phyloP scores from a whole-genome alignment of 2,113 vertebrate species.

The Empidonax alnorum region DNA sequence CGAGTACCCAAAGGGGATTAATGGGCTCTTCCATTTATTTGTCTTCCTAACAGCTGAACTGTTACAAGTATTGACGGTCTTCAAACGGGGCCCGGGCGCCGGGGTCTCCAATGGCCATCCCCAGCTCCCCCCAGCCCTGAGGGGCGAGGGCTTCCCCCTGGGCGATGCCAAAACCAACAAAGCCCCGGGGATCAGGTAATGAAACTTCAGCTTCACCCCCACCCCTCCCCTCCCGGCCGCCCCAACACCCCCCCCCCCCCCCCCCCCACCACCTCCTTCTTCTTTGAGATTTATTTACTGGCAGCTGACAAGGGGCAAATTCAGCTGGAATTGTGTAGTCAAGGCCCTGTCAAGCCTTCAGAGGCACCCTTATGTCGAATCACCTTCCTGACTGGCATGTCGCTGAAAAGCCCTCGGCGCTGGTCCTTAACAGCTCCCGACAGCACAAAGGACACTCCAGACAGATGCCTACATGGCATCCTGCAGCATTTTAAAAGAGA shows the following conservation, averaged over 20 bases:
- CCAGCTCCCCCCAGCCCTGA: conserved; percentile 73
- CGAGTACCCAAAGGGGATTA: conserved; percentile 84
- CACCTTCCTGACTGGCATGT: conserved; percentile 87
- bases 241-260: background rate
- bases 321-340: conserved; percentile 84
- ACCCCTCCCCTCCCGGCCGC: too few relatives aligned
- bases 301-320: conserved; percentile 86
- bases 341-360: conserved; percentile 83
- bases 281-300: conserved; percentile 85
- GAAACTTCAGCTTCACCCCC: conserved; percentile 79
- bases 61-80: conserved; percentile 86
- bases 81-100: conserved; percentile 74
- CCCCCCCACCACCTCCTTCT: background rate
- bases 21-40: conserved; percentile 87
- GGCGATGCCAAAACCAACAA: conserved; percentile 82
- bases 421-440: conserved; percentile 87
- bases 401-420: conserved; percentile 82
- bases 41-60: conserved; percentile 88
- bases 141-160: conserved; percentile 77
- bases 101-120: conserved; percentile 81
- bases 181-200: conserved; percentile 82
- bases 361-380: conserved; percentile 85
- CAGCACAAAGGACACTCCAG: conserved; percentile 90
- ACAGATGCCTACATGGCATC: conserved; percentile 89
- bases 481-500: conserved; percentile 91